Base-by-base conservation (phyloP, 2,888 invertebrate species). In the Andrena fulva region DNA sequence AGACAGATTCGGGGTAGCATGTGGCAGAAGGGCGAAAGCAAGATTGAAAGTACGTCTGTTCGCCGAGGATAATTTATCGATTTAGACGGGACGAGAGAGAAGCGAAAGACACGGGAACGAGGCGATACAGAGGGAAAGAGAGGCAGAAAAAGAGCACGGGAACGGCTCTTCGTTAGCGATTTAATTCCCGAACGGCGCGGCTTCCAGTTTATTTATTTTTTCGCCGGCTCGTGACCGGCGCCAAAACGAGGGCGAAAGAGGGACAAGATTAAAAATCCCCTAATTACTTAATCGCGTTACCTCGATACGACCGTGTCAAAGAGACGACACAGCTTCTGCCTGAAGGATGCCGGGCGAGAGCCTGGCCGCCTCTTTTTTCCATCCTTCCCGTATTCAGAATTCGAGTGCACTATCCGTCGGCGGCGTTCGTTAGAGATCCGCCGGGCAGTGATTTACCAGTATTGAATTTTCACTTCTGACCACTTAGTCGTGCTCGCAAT, bases 261-360 rank as follows among this genome's bases (percentile, higher is more conserved):
- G 87, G 89, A 90, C 86, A 89, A 91, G 91, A 92, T 92, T 92
- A 91, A 92, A 92, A 92, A 91, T 91, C 91, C 89, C 89, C 89
- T 91, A 91, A 93, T 92, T 93, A 90, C 91, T 92, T 93, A 93
- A 94, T 94, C 92, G 90, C 85, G 90, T 93, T 93, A 93, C 87
- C 75, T 85, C 84, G 87, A 79, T 85, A 88, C 86, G 89, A 89
- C 85, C 89, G 90, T 90, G 91, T 92, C 92, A 92, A 93, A 93
- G 92, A 89, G 90, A 87, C 63, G 67, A 54, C 12, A 52, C 66
- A 16, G 56, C 24, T 31, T 54, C 52, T 35, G 60, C 20, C n/a
- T 42, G 56, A 67, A 80, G 59, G 50, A 67, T 77, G 10, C 50
- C 54, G 52, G 42, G 33, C 48, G 42, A 16, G 42, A 72, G 75